Evolutionary conservation across 2,797 vertebrate genomes (phyloP).

Genomic region (Philypnodon macrostomus): DNA sequence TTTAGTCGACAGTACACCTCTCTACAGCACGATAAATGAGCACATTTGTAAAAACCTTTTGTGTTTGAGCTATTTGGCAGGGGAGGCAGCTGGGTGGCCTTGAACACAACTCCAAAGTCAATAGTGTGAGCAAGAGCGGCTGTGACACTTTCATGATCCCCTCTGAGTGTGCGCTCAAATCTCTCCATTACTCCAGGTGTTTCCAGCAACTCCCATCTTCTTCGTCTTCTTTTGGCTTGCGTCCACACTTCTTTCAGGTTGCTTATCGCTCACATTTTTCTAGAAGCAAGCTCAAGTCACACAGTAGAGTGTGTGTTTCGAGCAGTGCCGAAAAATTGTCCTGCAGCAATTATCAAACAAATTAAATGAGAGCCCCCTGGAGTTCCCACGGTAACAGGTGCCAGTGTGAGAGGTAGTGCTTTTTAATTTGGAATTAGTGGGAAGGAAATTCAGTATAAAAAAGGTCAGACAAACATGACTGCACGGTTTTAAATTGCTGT

Average conservation of each 20-base stretch:
- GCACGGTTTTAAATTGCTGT: not conserved
- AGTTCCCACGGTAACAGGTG: constrained; percentile 24
- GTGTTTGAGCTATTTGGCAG: constrained; percentile 70
- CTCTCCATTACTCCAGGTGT: constrained; percentile 52
- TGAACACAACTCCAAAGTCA: constrained; percentile 77
- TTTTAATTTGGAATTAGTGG: constrained; percentile 8
- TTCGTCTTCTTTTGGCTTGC: constrained; percentile 40
- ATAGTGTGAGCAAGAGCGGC: constrained; percentile 51
- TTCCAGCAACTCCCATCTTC: constrained; percentile 41
- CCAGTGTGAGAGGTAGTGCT: constrained; percentile 12
- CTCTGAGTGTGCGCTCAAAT: constrained; percentile 46
- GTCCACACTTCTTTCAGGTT: constrained; percentile 26
- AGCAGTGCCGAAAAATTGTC: constrained; percentile 25
- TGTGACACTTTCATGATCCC: constrained; percentile 61
- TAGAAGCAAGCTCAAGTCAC: constrained; percentile 22
- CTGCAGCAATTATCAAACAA: constrained; percentile 36
- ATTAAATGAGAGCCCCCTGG: constrained; percentile 21
- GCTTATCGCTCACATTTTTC: constrained; percentile 36
- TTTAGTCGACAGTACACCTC: too few species aligned
- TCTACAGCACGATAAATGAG: constrained; percentile 57
- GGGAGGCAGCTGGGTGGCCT: constrained; percentile 60
- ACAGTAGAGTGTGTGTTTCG: constrained; percentile 18
- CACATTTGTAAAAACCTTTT: constrained; percentile 66
- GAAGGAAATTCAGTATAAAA: not conserved
- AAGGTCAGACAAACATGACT: not conserved